Evolutionary conservation across 1,140 invertebrate genomes (phyloP), one percentile per base, ranked within the genome.

Genomic region (Drosophila rhopaloa): DNA sequence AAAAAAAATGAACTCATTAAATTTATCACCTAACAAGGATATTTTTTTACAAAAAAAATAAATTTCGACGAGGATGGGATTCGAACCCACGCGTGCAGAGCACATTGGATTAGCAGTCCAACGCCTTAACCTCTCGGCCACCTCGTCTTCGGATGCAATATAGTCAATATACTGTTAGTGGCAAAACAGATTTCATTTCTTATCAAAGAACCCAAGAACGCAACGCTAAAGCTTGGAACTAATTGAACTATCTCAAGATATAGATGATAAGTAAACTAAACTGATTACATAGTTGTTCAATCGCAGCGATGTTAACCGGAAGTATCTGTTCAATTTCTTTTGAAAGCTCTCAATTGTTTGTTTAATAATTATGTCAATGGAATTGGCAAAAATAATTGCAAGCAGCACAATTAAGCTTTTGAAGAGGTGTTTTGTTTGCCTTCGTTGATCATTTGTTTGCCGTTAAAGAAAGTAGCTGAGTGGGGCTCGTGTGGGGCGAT

Each of bases 111-210:
- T 95, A 96, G 95, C 95, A 96, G 95, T 96, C 96, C 95, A 96
- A 96, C 96, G 95, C 96, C 96, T 96, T 96, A 96, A 96, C 96
- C 95, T 96, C 96, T 96, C 95, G 96, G 96, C 95, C 96, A 96
- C 95, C 96, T 96, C 95, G 95, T 96, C 95, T 29, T 16, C 35
- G 29, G 43, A 9, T 11, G 19, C 8, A 70, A 71, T 41, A 24
- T 27, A n/a, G n/a, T 57, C 10, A 70, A 71, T 41, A 38, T n/a
- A 10, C 27, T 57, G n/a, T 41, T 48, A 58, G 3, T 5, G 0
- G 16, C 8, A 35, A 71, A 27, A 35, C 10, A 11, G 6, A 19
- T 11, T 13, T 4, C 1, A 37, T 0, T 44, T 70, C 67, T 71
- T 70, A 71, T 71, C 65, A 24, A 38, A 29, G 43, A 70, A 71